phyloP scores from a whole-genome alignment of 1,140 invertebrate genomes.

The Drosophila bocki region DNA sequence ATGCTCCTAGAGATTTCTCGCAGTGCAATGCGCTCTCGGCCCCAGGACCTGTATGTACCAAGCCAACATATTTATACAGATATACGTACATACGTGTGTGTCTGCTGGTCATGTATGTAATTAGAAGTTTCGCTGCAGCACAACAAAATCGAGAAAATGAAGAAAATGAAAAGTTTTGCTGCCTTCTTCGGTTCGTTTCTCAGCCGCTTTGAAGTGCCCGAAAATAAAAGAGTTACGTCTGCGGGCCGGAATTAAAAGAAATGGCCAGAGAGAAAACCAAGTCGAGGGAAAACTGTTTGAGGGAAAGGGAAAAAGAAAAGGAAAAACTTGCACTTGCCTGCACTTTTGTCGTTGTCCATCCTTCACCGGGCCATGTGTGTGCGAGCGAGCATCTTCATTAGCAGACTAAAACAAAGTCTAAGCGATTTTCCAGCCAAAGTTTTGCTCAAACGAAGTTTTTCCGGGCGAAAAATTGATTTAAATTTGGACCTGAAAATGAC shows the following conservation, averaged over 20 bases:
- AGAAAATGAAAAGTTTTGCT: slow-evolving; percentile 75
- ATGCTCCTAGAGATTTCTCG: slow-evolving; percentile 35
- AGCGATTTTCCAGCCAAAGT: slow-evolving; percentile 44
- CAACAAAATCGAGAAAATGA: slow-evolving; percentile 73
- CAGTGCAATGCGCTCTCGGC: slow-evolving; percentile 46
- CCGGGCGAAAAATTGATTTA: slow-evolving; percentile 50
- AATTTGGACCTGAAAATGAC: slow-evolving; percentile 43
- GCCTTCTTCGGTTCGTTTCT: slow-evolving; percentile 28
- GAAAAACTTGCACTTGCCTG: slow-evolving; percentile 43
- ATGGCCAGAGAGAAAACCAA: slow-evolving; percentile 11
- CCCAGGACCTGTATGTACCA: slow-evolving; percentile 2
- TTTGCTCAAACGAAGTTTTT: slow-evolving; percentile 33
- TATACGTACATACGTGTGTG: slow-evolving; percentile 12
- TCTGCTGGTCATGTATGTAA: slow-evolving; percentile 80
- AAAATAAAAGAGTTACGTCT: slow-evolving; percentile 63
- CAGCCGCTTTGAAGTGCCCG: slow-evolving; percentile 25
- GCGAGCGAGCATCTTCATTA: slow-evolving; percentile 41
- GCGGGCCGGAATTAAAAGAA: slow-evolving; percentile 56
- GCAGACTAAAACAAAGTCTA: slow-evolving; percentile 52
- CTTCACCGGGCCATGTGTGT: not conserved
- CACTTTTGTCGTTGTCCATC: slow-evolving; percentile 48
- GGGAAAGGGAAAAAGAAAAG: not conserved
- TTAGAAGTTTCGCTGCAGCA: slow-evolving; percentile 76
- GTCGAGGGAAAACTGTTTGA: not conserved
- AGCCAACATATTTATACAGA: slow-evolving; percentile 2